Percentiles rank a stretch among this genome's conserved stretches.
Evolutionary conservation across 2,888 invertebrate species (phyloP).

Genomic region (Ctena decussata): DNA sequence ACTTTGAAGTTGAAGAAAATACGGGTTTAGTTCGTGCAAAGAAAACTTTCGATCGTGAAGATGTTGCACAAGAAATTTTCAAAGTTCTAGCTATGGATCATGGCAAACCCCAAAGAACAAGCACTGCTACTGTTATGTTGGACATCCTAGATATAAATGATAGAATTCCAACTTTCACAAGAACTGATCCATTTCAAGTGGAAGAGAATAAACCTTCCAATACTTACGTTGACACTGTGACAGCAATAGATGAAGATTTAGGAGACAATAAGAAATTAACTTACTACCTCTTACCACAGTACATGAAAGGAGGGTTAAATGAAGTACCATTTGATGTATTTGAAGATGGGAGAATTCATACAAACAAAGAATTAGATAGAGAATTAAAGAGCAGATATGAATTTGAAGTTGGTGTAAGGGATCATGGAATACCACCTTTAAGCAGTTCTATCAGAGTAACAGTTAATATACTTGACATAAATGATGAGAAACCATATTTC

Average conservation of each 20-base stretch:
- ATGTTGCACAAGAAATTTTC: slow-evolving; percentile 56
- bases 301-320: slow-evolving; percentile 89
- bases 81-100: slow-evolving; percentile 69
- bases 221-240: slow-evolving; percentile 95
- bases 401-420: slow-evolving; percentile 94
- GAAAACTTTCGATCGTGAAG: slow-evolving; percentile 67
- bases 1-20: slow-evolving; percentile 89
- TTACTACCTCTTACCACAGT: slow-evolving; percentile 80
- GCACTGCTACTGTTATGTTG: slow-evolving; percentile 66
- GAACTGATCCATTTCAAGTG: slow-evolving; percentile 91
- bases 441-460: slow-evolving; percentile 96
- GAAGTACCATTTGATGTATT: slow-evolving; percentile 84
- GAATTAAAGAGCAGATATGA: slow-evolving; percentile 95
- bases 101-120: slow-evolving; percentile 62
- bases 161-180: slow-evolving; percentile 63
- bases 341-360: slow-evolving; percentile 92
- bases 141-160: slow-evolving; percentile 71
- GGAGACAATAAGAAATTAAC: slow-evolving; percentile 95
- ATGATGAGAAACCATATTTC: slow-evolving; percentile 94
- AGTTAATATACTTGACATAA: slow-evolving; percentile 97
- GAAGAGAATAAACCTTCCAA: slow-evolving; percentile 96
- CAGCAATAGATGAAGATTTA: slow-evolving; percentile 96
- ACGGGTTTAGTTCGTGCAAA: slow-evolving; percentile 86
- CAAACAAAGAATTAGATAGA: slow-evolving; percentile 94
- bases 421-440: slow-evolving; percentile 89